phyloP scores from a whole-genome alignment of 2,113 vertebrate genomes.

The Hoplias malabaricus region DNA sequence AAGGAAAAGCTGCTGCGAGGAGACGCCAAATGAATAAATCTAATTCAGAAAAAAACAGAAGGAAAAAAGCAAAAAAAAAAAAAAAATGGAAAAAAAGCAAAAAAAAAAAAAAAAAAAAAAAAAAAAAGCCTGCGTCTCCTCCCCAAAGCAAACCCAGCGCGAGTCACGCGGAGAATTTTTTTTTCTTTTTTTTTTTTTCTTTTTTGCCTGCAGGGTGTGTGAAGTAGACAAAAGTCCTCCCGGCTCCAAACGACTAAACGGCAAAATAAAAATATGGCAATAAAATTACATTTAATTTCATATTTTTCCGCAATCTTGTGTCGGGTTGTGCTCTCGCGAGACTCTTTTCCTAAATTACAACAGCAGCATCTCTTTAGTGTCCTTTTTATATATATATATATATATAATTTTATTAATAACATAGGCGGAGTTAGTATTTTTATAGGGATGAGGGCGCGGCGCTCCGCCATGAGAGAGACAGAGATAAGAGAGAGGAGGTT shows the following conservation, averaged over 20 bases:
- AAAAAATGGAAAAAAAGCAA: conserved; percentile 40
- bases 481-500: neutral
- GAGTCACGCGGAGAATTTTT: conserved; percentile 67
- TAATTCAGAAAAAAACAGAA: conserved; percentile 42
- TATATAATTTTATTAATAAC: neutral
- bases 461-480: neutral
- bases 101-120: conserved; percentile 47
- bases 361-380: no score
- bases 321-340: no score
- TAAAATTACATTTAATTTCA: no score
- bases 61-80: conserved; percentile 19
- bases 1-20: conserved; percentile 42
- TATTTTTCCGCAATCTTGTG: no score
- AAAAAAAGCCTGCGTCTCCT: conserved; percentile 57
- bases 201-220: neutral
- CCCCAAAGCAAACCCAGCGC: conserved; percentile 64
- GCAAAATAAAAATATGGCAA: no score
- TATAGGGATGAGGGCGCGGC: neutral
- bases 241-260: neutral
- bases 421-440: neutral
- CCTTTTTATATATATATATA: neutral
- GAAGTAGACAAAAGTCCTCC: neutral
- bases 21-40: conserved; percentile 57
- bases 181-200: neutral
- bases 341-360: no score